Base-by-base conservation (phyloP, 2,888 invertebrate genomes). In the Nezara viridula region DNA sequence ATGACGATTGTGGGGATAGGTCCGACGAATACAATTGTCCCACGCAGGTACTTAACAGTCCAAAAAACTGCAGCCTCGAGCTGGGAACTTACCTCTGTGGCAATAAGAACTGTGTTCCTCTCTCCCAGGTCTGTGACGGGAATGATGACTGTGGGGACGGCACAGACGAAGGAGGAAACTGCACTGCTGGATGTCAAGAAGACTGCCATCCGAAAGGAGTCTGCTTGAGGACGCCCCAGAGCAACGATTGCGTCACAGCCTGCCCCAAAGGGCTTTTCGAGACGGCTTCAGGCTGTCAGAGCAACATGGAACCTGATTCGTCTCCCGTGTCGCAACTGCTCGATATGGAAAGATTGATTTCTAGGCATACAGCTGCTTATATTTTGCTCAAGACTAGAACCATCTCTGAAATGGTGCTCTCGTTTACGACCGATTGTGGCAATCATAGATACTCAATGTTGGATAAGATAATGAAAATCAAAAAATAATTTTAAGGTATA, bases 11-110 rank as follows among this genome's bases (percentile, higher is more conserved):
- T 16, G 81, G 14, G n/a, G 81, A 81, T 14, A 16, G n/a, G 1
- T 81, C 81, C 12, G 81, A 81, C 37, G 81, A 81, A 44, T 44
- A 44, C 14, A n/a, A 81, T 21, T 81, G 81, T n/a, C 21, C 44
- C 44, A 81, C 14, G 0, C n/a, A 44, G 44, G 2, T n/a, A 2
- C 5, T 10, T n/a, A n/a, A 81, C n/a, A n/a, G 19, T 81, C 24
- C 44, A 14, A n/a, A 32, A 5, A 81, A 81, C 44, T 81, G 81
- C n/a, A 47, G n/a, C 14, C 24, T 81, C 44, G 32, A 21, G 32
- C 12, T 32, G 6, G 86, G 86, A 32, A 86, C 32, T 9, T 86
- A 50, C 86, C 32, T 49, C 21, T 86, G 86, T 27, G 50, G 21
- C 19, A 86, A 52, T 37, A 37, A 10, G 27, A 24, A 86, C 4